These are phyloP conservation scores for Mohoua ochrocephala DNA, from an alignment of 2,113 vertebrate species.

Conservation along the genomic window DNA sequence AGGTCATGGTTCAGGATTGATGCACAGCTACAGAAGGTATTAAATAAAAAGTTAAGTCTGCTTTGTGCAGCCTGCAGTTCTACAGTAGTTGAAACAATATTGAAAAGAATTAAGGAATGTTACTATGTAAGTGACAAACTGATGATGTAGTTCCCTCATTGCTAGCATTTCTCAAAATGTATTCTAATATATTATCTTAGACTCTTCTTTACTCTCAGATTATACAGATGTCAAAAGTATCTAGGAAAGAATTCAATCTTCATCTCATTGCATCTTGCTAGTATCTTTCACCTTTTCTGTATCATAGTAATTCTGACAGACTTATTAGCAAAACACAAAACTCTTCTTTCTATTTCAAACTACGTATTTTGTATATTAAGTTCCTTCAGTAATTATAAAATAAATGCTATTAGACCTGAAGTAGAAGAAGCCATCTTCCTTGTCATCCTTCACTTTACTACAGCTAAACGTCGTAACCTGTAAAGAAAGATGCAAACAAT, in stretches of 20 bases:
- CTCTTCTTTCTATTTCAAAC: neutral
- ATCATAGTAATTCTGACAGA: neutral
- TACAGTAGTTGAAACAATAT: neutral
- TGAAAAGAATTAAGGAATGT: neutral
- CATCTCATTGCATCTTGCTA: neutral
- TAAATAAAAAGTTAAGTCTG: neutral
- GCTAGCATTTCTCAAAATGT: neutral
- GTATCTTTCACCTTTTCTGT: neutral
- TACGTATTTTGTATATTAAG: neutral
- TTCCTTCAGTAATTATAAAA: neutral
- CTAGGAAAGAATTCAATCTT: neutral
- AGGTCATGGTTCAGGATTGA: neutral
- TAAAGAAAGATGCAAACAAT: neutral
- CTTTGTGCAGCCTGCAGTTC: neutral
- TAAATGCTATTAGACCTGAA: slow-evolving; percentile 81
- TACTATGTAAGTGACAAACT: neutral
- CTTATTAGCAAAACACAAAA: neutral
- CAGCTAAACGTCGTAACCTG: slow-evolving; percentile 80
- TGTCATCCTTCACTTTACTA: slow-evolving; percentile 82
- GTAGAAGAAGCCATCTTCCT: slow-evolving; percentile 80
- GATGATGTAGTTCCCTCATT: neutral
- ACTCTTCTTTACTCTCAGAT: neutral
- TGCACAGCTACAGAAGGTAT: neutral
- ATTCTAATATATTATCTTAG: neutral
- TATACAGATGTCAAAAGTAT: neutral